Percentiles rank a stretch among this genome's conserved stretches.
Conservation (phyloP, 2,888 invertebrate species). For the Orgyia antiqua region DNA sequence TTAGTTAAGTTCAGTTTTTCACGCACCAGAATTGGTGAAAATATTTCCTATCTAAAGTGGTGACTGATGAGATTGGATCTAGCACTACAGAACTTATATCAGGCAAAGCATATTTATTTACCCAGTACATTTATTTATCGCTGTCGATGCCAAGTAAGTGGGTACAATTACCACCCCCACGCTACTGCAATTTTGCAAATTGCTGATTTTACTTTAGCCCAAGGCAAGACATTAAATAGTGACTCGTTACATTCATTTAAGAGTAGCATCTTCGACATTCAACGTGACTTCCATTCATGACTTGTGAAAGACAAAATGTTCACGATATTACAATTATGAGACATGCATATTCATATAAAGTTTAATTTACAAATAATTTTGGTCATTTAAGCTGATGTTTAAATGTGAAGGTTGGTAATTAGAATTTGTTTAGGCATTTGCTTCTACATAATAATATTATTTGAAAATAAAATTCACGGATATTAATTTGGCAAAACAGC, state of each 20-base stretch:
- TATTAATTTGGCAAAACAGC: too few relatives aligned
- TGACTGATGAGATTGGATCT: constrained; percentile 10
- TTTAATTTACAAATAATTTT: too few relatives aligned
- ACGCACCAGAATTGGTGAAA: too few relatives aligned
- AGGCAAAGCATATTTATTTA: constrained; percentile 39
- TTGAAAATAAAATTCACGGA: too few relatives aligned
- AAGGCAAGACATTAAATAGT: constrained; percentile 60
- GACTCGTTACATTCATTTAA: constrained; percentile 55
- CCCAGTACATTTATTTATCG: constrained; percentile 60
- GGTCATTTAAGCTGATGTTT: too few relatives aligned
- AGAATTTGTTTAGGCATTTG: too few relatives aligned
- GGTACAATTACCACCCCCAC: constrained; percentile 61
- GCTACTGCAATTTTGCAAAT: constrained; percentile 70
- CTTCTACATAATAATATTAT: too few relatives aligned
- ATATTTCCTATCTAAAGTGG: constrained; percentile 18
- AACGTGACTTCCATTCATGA: constrained; percentile 17
- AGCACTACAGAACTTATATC: constrained; percentile 19
- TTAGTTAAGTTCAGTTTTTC: too few relatives aligned
- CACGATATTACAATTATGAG: too few relatives aligned
- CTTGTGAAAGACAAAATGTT: neutral
- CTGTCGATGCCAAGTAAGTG: constrained; percentile 49
- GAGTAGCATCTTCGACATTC: constrained; percentile 34
- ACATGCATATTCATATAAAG: too few relatives aligned
- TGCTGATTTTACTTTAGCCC: constrained; percentile 63
- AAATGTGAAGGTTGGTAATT: too few relatives aligned